Percentiles rank a stretch among this genome's conserved stretches.
Conservation (phyloP, 2,888 invertebrate species). For the Phortica okadai region DNA sequence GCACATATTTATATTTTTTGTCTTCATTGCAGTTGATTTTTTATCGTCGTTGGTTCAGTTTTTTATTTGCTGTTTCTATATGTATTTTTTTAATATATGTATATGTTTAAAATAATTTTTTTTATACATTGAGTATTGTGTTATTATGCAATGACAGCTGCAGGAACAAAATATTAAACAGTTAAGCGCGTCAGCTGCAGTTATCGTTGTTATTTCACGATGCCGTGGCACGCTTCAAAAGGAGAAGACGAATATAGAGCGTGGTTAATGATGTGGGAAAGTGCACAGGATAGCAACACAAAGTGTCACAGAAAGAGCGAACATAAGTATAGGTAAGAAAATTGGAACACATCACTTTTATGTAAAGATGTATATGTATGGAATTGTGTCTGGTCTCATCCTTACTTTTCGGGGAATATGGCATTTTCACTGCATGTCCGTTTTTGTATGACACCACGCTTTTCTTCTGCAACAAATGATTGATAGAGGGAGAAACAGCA, state of each 20-base stretch:
- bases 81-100: conserved; percentile 35
- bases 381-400: background rate
- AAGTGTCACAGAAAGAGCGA: background rate
- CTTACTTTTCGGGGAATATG: conserved; percentile 5
- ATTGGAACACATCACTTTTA: conserved; percentile 1
- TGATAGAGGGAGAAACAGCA: background rate
- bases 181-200: conserved; percentile 53
- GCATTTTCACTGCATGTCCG: background rate
- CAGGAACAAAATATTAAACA: conserved; percentile 67
- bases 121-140: conserved; percentile 25
- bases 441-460: background rate
- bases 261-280: background rate
- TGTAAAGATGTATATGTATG: background rate
- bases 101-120: conserved; percentile 21
- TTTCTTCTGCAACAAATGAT: background rate
- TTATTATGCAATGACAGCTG: conserved; percentile 59
- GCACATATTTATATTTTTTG: background rate
- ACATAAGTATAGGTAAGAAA: conserved; percentile 22
- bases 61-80: conserved; percentile 47
- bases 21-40: background rate
- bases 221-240: background rate
- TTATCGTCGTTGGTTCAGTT: background rate
- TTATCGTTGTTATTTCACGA: background rate
- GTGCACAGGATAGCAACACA: background rate
- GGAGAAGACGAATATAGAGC: background rate